These are phyloP conservation scores for Hoplias malabaricus DNA, from an alignment of 2,113 vertebrate genomes.

Conservation along the genomic window DNA sequence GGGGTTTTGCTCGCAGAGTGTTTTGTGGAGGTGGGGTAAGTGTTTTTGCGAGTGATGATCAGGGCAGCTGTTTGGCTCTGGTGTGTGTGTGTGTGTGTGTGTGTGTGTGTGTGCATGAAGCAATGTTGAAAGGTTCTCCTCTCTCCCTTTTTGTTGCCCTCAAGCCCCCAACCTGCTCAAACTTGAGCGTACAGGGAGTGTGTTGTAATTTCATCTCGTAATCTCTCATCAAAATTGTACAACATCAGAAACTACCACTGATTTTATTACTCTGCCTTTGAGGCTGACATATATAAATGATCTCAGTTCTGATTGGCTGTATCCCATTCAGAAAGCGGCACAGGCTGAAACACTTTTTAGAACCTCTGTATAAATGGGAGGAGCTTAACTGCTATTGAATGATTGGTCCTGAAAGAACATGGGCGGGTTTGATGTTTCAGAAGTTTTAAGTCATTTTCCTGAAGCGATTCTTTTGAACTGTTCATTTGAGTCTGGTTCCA, in stretches of 20 bases:
- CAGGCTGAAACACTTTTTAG: too few relatives aligned
- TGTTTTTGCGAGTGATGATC: not conserved
- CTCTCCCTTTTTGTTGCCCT: not conserved
- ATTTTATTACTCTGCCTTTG: too few relatives aligned
- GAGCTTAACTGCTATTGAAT: too few relatives aligned
- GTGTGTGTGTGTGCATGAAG: not conserved
- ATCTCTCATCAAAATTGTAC: not conserved
- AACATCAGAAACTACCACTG: not conserved
- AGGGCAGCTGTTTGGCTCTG: not conserved
- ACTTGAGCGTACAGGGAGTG: not conserved
- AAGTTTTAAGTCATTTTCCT: not conserved
- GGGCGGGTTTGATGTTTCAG: too few relatives aligned
- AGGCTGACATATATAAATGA: too few relatives aligned
- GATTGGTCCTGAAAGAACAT: too few relatives aligned
- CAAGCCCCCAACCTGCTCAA: slow-evolving; percentile 3
- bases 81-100: not conserved
- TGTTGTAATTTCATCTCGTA: not conserved
- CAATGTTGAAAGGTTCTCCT: not conserved
- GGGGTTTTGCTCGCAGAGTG: not conserved
- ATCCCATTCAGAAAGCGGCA: too few relatives aligned
- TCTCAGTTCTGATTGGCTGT: too few relatives aligned
- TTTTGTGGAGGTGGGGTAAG: not conserved
- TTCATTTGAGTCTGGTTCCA: too few relatives aligned
- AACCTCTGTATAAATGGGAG: too few relatives aligned
- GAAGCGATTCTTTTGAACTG: too few relatives aligned